A percentile compares a stretch with the other conserved stretches of the same genome.
These are phyloP conservation scores for Poecilia velifera DNA, from an alignment of 2,797 vertebrate genomes.

Conservation along the genomic window DNA sequence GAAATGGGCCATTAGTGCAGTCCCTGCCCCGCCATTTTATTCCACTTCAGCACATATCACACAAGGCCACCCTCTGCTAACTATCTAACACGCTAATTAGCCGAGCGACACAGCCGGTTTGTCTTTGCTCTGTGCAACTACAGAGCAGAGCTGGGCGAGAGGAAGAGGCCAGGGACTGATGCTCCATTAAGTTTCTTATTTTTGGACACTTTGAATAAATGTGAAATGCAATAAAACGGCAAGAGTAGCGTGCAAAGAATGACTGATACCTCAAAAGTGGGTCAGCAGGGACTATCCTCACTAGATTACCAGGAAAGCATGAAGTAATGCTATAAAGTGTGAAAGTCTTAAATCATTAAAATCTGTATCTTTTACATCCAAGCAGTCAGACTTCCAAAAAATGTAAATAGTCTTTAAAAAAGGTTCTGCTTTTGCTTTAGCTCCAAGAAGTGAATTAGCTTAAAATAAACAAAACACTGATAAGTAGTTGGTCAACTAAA, in stretches of 20 bases:
- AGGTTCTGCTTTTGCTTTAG: background rate
- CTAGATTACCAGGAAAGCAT: background rate
- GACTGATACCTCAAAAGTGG: conserved; percentile 12
- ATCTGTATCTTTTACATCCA: background rate
- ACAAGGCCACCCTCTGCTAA: conserved; percentile 74
- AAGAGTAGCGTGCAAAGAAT: conserved; percentile 10
- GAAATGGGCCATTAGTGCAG: conserved; percentile 79
- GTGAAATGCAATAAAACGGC: conserved; percentile 16
- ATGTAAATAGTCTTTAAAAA: background rate
- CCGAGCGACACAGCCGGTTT: conserved; percentile 66
- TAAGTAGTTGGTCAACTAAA: background rate
- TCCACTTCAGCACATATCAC: conserved; percentile 80
- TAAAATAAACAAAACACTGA: background rate
- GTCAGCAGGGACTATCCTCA: conserved; percentile 5
- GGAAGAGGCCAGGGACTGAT: conserved; percentile 36
- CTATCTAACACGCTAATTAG: conserved; percentile 79
- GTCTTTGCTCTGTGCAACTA: conserved; percentile 54
- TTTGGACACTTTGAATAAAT: conserved; percentile 49
- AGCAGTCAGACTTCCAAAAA: background rate
- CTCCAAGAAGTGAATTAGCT: background rate
- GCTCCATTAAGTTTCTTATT: conserved; percentile 55
- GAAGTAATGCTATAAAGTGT: background rate
- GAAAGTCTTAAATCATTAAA: background rate
- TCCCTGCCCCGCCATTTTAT: conserved; percentile 76
- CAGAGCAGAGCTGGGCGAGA: conserved; percentile 50